These are phyloP conservation scores for Noturus placidus DNA, from an alignment of 2,113 vertebrate genomes.

Conservation along the genomic window DNA sequence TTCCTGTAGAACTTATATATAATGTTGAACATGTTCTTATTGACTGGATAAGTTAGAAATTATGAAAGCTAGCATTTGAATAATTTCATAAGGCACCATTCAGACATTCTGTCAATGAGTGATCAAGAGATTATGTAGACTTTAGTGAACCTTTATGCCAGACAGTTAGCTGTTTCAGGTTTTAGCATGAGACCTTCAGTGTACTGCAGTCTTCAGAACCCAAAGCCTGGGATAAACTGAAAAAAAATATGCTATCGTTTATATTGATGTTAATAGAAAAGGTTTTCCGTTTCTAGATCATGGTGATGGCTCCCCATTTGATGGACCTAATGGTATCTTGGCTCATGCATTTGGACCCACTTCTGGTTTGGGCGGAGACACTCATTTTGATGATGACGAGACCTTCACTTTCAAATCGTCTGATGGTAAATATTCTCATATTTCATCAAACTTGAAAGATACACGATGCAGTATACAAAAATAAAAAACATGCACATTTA, in stretches of 20 bases:
- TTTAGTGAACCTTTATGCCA: no score
- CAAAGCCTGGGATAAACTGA: no score
- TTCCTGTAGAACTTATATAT: not conserved
- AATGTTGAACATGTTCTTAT: no score
- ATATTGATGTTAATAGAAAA: not conserved
- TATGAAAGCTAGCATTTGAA: not conserved
- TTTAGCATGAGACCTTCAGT: no score
- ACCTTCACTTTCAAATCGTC: conserved; percentile 65
- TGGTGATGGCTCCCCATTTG: conserved; percentile 78
- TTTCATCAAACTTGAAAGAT: not conserved
- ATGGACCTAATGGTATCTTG: conserved; percentile 71
- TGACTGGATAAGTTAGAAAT: not conserved
- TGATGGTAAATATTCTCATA: conserved; percentile 53
- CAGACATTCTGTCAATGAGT: not conserved
- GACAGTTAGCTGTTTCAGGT: no score
- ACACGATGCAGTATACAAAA: not conserved
- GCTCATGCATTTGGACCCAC: conserved; percentile 84
- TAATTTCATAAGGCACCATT: no score
- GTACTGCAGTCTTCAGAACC: no score
- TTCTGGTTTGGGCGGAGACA: conserved; percentile 76
- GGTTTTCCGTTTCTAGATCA: conserved; percentile 73
- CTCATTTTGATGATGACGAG: conserved; percentile 90
- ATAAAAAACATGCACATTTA: not conserved
- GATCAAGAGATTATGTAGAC: no score
- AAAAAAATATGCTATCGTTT: no score